Percentiles rank a stretch among this genome's conserved stretches.
These are phyloP conservation scores for Pinctada fucata DNA, from an alignment of 2,888 invertebrate genomes.

Conservation along the genomic window DNA sequence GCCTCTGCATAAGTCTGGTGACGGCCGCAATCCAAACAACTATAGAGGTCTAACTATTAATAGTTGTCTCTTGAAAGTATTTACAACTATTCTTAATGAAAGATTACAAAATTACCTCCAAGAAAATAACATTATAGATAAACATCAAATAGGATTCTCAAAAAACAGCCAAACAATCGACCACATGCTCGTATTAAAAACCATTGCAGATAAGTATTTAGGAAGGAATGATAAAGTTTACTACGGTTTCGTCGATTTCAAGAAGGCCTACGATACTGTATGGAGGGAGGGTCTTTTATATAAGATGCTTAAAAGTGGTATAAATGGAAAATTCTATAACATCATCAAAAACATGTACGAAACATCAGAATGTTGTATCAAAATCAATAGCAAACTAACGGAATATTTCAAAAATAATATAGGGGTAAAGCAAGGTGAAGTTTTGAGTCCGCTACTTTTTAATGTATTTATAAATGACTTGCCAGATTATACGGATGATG, in stretches of 20 bases:
- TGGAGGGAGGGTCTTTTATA: too few species aligned
- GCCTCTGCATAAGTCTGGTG: too few species aligned
- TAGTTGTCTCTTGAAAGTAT: constrained; percentile 8
- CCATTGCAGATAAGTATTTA: neutral
- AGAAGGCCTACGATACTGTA: neutral
- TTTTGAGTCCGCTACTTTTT: too few species aligned
- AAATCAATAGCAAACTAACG: too few species aligned
- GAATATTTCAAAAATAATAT: too few species aligned
- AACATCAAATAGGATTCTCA: neutral
- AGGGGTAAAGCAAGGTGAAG: too few species aligned
- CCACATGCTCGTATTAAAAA: constrained; percentile 2
- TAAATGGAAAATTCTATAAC: too few species aligned
- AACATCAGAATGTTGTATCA: too few species aligned
- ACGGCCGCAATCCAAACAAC: neutral
- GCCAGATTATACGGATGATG: too few species aligned
- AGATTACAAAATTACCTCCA: constrained; percentile 1
- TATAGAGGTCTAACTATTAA: constrained; percentile 9
- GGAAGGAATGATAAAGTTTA: neutral
- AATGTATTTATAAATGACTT: too few species aligned
- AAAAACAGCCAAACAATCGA: neutral
- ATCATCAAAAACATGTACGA: too few species aligned
- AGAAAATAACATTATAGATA: neutral
- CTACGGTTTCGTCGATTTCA: constrained; percentile 3
- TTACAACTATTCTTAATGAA: constrained; percentile 1
- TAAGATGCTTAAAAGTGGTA: too few species aligned